These are phyloP conservation scores for Esperia sulphurella DNA, from an alignment of 2,888 invertebrate species.

Conservation along the genomic window DNA sequence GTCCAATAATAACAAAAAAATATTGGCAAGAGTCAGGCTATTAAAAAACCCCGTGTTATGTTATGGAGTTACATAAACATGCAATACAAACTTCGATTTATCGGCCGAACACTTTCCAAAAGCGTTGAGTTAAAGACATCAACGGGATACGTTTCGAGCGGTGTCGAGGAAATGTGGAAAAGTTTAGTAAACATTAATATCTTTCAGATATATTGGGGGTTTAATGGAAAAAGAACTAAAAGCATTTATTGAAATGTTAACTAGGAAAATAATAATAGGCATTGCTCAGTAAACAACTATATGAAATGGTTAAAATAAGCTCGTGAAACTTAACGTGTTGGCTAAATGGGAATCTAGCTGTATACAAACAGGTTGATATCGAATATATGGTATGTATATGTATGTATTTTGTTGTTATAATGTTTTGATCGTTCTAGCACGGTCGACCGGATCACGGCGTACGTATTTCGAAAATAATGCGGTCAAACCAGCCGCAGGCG, in stretches of 20 bases:
- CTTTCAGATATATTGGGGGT: not conserved
- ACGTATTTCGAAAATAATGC: slow-evolving; percentile 78
- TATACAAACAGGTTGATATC: slow-evolving; percentile 32
- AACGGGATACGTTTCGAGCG: slow-evolving; percentile 52
- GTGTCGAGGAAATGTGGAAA: slow-evolving; percentile 1
- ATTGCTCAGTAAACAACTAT: not conserved
- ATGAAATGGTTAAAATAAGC: slow-evolving; percentile 3
- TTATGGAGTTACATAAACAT: slow-evolving; percentile 32
- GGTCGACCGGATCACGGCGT: slow-evolving; percentile 72
- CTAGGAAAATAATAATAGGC: not conserved
- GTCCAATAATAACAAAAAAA: not conserved
- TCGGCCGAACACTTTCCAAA: slow-evolving; percentile 63
- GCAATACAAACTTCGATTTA: slow-evolving; percentile 49
- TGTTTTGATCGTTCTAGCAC: slow-evolving; percentile 74
- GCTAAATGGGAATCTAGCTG: slow-evolving; percentile 14
- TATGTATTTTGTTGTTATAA: slow-evolving; percentile 58
- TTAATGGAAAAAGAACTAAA: too few species aligned
- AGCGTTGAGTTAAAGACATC: slow-evolving; percentile 72
- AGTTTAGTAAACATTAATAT: not conserved
- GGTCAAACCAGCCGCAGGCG: slow-evolving; percentile 75
- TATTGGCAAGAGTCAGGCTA: slow-evolving; percentile 13
- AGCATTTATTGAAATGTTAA: not conserved
- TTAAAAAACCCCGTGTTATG: slow-evolving; percentile 6
- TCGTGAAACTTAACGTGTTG: slow-evolving; percentile 12
- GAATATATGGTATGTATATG: slow-evolving; percentile 37